Base-by-base conservation (phyloP, 2,888 invertebrate species). In the Blastobasis lacticolella region DNA sequence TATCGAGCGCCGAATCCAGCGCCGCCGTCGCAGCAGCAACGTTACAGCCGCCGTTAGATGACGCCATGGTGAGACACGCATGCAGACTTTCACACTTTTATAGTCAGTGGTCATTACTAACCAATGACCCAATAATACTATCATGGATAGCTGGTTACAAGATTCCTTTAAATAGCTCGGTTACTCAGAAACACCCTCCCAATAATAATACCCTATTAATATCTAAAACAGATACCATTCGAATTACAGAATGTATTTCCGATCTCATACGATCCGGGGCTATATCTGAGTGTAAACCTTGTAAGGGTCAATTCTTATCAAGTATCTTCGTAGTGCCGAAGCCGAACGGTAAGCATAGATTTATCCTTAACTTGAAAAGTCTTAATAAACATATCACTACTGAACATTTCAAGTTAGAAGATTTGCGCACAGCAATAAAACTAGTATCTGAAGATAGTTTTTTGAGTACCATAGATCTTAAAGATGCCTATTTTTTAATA, bases 21-120 rank as follows among this genome's bases (percentile, higher is more conserved):
- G 37, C 38, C 46, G 42, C 9, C 7, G 43, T 10, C 38, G 37
- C 36, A 37, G 7, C 38, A 1, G n/a, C 6, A 37, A 6, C 3
- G 10, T 10, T 38, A 48, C 7, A 43, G 44, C 38, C 48, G 46
- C 3, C 42, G 43, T 6, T 37, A 37, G 38, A 51, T n/a, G n/a
- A n/a, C n/a, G n/a, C n/a, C n/a, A n/a, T n/a, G n/a, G n/a, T 9
- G 49, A 46, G 49, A 52, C 52, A 53, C 45, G 49, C 47, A 3
- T 47, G 53, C 5, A 48, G 36, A 48, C 9, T 50, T 3, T 41
- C 45, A 23, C 10, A 45, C 41, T 50, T 48, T 42, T 5, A 47
- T 9, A 5, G 45, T 38, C 41, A 50, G 4, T 50, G 50, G 50
- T 7, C 38, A 23, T 10, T 45, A 6, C 8, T 53, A 4, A 53